Conservation (phyloP, 2,888 invertebrate species). For the Neoascia interrupta region DNA sequence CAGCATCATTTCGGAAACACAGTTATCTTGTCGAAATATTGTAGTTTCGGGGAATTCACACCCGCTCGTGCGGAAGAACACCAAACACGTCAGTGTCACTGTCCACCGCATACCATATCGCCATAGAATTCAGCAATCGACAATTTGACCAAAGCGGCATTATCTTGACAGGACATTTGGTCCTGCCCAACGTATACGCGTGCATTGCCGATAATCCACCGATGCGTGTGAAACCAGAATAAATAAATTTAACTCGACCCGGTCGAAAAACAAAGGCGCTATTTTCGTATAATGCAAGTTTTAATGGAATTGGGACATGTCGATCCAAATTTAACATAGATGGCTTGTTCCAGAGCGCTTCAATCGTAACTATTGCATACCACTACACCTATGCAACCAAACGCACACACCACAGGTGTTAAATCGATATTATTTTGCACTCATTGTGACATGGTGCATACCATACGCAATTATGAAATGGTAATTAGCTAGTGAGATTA, state of each 20-base stretch:
- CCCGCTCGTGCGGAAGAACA: no score
- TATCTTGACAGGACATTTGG: slow-evolving; percentile 16
- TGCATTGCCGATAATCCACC: slow-evolving; percentile 17
- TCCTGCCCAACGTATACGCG: background rate
- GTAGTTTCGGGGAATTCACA: no score
- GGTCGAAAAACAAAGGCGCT: slow-evolving; percentile 51
- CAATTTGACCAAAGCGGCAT: slow-evolving; percentile 44
- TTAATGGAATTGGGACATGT: slow-evolving; percentile 68
- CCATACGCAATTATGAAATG: slow-evolving; percentile 59
- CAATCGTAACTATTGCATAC: background rate
- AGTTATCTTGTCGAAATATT: no score
- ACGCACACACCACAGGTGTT: slow-evolving; percentile 10
- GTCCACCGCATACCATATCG: background rate
- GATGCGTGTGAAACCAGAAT: slow-evolving; percentile 56
- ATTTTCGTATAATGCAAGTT: slow-evolving; percentile 67
- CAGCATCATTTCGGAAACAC: no score
- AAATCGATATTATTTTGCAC: slow-evolving; percentile 55
- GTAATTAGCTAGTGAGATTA: slow-evolving; percentile 68
- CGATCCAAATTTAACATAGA: slow-evolving; percentile 53
- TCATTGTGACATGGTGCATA: slow-evolving; percentile 55
- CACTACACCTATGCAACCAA: slow-evolving; percentile 1
- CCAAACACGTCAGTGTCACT: no score
- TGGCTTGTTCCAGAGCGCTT: slow-evolving; percentile 30
- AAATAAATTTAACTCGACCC: slow-evolving; percentile 62
- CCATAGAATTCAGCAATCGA: slow-evolving; percentile 46